These are phyloP conservation scores for Cichladusa arquata DNA, from an alignment of 2,113 vertebrate genomes.

Conservation along the genomic window DNA sequence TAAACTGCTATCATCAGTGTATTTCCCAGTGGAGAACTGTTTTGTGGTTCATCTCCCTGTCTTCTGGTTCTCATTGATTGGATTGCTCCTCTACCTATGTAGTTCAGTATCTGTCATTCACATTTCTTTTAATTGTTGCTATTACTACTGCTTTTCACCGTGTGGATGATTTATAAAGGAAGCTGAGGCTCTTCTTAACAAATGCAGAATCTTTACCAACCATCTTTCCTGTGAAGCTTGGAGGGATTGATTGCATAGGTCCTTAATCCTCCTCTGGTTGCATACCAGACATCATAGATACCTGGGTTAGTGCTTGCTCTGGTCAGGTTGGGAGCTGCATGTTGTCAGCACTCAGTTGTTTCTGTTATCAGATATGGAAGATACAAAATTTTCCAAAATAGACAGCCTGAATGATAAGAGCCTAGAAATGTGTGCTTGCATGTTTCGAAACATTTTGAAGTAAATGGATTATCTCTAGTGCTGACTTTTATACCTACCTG, in stretches of 20 bases:
- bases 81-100: neutral
- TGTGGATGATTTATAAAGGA: neutral
- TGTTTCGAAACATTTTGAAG: neutral
- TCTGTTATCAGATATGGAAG: neutral
- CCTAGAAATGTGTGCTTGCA: neutral
- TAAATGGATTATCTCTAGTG: neutral
- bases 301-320: neutral
- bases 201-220: neutral
- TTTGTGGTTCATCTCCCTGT: neutral
- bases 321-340: neutral
- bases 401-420: neutral
- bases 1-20: neutral
- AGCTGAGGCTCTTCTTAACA: neutral
- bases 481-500: neutral
- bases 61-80: neutral
- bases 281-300: neutral
- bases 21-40: neutral
- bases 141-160: neutral
- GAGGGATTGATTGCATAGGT: neutral
- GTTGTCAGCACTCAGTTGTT: neutral
- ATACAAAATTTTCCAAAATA: neutral
- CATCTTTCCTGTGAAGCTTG: neutral
- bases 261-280: neutral
- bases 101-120: neutral
- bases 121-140: neutral